A percentile compares a stretch with the other conserved stretches of the same genome.
These are phyloP conservation scores for Ditylenchus dipsaci DNA, from an alignment of 1,140 invertebrate species.

Conservation along the genomic window DNA sequence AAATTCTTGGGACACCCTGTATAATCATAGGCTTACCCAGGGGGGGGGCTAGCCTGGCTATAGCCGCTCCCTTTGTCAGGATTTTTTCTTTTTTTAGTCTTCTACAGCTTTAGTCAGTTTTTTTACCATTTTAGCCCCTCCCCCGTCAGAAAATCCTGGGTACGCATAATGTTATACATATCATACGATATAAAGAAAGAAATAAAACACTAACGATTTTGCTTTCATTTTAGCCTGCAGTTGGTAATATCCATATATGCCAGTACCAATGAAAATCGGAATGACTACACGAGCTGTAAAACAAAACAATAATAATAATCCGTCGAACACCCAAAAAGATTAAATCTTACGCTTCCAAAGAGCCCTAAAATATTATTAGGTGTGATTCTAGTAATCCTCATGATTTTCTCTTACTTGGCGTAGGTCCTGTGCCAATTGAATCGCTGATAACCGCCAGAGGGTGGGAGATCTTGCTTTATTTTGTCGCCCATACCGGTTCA, in stretches of 20 bases:
- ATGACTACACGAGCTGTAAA: constrained; percentile 43
- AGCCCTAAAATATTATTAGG: no score
- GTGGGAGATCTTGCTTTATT: constrained; percentile 59
- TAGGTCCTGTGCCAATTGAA: constrained; percentile 51
- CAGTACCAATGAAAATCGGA: constrained; percentile 46
- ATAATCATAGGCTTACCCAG: no score
- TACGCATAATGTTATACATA: no score
- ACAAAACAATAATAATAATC: neutral
- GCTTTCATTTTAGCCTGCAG: neutral
- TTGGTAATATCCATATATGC: constrained; percentile 15
- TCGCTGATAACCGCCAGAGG: constrained; percentile 58
- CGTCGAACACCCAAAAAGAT: neutral
- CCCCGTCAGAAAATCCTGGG: no score
- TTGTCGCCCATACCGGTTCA: constrained; percentile 15
- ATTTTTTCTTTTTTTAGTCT: no score
- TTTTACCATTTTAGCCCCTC: no score
- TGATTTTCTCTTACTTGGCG: constrained; percentile 30
- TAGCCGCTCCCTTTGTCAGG: no score
- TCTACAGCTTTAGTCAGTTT: no score
- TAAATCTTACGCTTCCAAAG: constrained; percentile 49
- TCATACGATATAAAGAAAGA: no score
- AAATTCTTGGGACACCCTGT: no score
- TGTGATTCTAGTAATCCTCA: no score
- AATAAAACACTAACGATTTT: constrained; percentile 9
- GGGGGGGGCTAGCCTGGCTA: no score